Evolutionary conservation across 2,888 invertebrate genomes (phyloP).

Genomic region (Nymphalis c-album): DNA sequence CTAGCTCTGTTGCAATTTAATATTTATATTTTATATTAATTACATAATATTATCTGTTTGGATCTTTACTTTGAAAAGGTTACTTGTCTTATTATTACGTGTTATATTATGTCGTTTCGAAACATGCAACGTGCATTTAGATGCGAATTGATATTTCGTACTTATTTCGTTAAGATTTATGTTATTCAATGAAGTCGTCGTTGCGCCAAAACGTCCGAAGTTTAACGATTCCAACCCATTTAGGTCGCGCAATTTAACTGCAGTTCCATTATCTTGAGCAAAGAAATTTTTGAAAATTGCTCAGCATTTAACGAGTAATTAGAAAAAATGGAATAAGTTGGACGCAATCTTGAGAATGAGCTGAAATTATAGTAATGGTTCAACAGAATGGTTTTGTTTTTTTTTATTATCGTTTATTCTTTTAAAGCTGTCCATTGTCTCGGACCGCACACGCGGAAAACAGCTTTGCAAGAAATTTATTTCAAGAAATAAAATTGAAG

Average conservation of each 20-base stretch:
- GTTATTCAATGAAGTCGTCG: neutral
- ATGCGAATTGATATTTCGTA: neutral
- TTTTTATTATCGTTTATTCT: slow-evolving; percentile 28
- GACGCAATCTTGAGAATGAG: slow-evolving; percentile 44
- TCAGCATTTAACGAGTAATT: slow-evolving; percentile 42
- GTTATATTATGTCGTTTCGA: neutral
- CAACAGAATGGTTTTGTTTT: slow-evolving; percentile 38
- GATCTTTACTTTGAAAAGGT: slow-evolving; percentile 5
- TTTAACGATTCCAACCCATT: slow-evolving; percentile 1
- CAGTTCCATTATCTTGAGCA: slow-evolving; percentile 7
- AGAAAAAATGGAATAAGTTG: slow-evolving; percentile 43
- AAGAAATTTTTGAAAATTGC: slow-evolving; percentile 6
- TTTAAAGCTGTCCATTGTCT: slow-evolving; percentile 24
- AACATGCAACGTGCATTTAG: neutral
- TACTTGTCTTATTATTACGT: neutral
- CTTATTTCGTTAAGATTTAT: no score
- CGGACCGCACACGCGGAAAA: slow-evolving; percentile 17
- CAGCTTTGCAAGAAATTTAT: slow-evolving; percentile 7
- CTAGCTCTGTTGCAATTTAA: neutral
- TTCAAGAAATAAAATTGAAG: neutral
- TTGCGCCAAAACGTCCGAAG: neutral
- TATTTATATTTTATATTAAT: slow-evolving; percentile 1
- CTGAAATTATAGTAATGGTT: slow-evolving; percentile 37
- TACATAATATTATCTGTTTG: neutral
- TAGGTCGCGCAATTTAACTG: slow-evolving; percentile 2